A percentile compares a stretch with the other conserved stretches of the same genome.
Conservation (phyloP, 2,888 invertebrate genomes). For the Fragum whitleyi region DNA sequence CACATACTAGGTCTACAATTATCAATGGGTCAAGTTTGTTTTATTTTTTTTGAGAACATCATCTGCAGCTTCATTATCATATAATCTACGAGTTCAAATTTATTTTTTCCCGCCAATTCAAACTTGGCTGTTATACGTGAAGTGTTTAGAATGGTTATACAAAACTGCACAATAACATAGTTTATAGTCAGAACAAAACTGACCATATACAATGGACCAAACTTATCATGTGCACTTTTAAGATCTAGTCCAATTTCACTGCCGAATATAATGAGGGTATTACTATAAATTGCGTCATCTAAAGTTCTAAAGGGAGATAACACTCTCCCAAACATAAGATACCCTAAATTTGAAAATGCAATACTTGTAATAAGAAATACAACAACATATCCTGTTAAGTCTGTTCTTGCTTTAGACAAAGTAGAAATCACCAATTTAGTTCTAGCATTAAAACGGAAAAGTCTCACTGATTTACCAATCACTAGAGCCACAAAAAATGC, state of each 20-base stretch:
- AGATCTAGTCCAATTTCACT: slow-evolving; percentile 61
- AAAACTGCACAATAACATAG: slow-evolving; percentile 65
- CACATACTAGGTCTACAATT: no score
- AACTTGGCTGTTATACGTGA: slow-evolving; percentile 53
- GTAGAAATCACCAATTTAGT: slow-evolving; percentile 63
- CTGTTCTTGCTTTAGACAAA: slow-evolving; percentile 40
- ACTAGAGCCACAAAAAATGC: slow-evolving; percentile 67
- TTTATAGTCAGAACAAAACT: slow-evolving; percentile 59
- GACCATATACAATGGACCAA: slow-evolving; percentile 70
- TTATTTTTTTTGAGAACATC: neutral
- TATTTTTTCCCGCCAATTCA: slow-evolving; percentile 52
- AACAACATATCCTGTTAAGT: slow-evolving; percentile 56
- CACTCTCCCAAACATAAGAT: slow-evolving; percentile 62
- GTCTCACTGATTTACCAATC: slow-evolving; percentile 70
- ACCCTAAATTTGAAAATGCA: slow-evolving; percentile 65
- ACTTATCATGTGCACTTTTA: slow-evolving; percentile 35
- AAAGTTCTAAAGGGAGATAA: slow-evolving; percentile 58
- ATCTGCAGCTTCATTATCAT: slow-evolving; percentile 65
- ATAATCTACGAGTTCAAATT: slow-evolving; percentile 67
- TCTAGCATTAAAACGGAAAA: slow-evolving; percentile 69
- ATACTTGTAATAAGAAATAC: slow-evolving; percentile 52
- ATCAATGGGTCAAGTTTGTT: no score
- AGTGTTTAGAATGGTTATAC: slow-evolving; percentile 67
- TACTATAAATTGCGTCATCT: slow-evolving; percentile 41
- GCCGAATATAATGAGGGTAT: slow-evolving; percentile 67